These are phyloP conservation scores for Macropis europaea DNA, from an alignment of 2,888 invertebrate species.

Conservation along the genomic window DNA sequence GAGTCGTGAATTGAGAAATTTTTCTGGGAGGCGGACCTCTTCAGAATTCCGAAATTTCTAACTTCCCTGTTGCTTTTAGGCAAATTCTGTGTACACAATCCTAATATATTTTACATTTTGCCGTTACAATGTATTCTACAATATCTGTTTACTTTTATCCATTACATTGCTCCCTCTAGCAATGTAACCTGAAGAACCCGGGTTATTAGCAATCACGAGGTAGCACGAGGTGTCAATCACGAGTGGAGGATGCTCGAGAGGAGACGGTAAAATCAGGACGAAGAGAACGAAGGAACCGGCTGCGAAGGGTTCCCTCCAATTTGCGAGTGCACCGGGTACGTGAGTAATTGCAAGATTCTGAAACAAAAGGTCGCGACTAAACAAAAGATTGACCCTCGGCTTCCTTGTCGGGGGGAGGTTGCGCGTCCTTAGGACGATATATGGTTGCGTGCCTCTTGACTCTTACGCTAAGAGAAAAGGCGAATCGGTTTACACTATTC, in stretches of 20 bases:
- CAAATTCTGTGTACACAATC: no score
- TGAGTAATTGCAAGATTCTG: conserved; percentile 51
- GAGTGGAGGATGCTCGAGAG: conserved; percentile 17
- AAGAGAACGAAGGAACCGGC: background rate
- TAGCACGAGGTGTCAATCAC: conserved; percentile 22
- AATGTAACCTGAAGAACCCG: no score
- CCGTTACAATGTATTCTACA: no score
- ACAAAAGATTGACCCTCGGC: conserved; percentile 49
- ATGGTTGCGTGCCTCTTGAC: conserved; percentile 49
- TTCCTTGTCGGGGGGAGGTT: conserved; percentile 28
- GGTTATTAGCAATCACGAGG: background rate
- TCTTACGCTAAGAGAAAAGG: conserved; percentile 44
- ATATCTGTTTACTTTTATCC: no score
- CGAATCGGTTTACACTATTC: conserved; percentile 44
- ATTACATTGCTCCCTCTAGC: no score
- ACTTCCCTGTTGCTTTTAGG: no score
- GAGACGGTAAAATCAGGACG: conserved; percentile 3
- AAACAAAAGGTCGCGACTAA: conserved; percentile 44
- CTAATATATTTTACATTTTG: no score
- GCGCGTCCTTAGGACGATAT: conserved; percentile 34
- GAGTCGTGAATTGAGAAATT: no score
- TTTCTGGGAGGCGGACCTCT: no score
- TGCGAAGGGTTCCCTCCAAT: conserved; percentile 40
- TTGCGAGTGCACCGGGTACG: conserved; percentile 38
- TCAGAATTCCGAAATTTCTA: no score